These are phyloP conservation scores for Proisotoma minuta DNA, from an alignment of 2,888 invertebrate species.

Conservation along the genomic window DNA sequence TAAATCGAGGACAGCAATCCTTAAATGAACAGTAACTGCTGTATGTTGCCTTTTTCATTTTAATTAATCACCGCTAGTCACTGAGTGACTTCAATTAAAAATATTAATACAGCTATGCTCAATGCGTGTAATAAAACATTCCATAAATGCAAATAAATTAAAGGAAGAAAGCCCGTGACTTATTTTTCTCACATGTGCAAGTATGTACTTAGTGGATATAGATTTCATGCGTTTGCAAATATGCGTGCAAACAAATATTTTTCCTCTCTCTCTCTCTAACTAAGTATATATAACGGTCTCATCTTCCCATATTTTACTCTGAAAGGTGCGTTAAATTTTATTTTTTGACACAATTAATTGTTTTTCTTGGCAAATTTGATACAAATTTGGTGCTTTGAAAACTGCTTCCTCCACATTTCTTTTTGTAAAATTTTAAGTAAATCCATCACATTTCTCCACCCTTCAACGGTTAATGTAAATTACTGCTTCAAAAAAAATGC, in stretches of 20 bases:
- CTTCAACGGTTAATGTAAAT: too few relatives aligned
- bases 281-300: too few relatives aligned
- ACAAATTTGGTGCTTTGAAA: too few relatives aligned
- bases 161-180: neutral
- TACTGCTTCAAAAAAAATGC: too few relatives aligned
- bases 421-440: too few relatives aligned
- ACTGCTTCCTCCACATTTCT: too few relatives aligned
- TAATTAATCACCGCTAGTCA: neutral
- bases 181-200: neutral
- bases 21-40: constrained; percentile 8
- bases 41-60: neutral
- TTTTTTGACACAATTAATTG: neutral
- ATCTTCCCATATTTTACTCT: neutral
- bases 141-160: neutral
- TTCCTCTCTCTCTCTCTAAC: too few relatives aligned
- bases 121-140: neutral
- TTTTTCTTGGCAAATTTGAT: neutral
- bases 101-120: neutral
- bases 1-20: constrained; percentile 12
- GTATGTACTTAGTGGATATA: neutral
- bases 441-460: too few relatives aligned
- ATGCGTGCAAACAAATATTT: neutral
- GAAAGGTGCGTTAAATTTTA: neutral
- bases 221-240: neutral
- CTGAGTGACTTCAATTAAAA: neutral